Evolutionary conservation across 2,113 vertebrate genomes (phyloP), one percentile per base, ranked within the genome.

Genomic region (Oryzias melastigma): DNA sequence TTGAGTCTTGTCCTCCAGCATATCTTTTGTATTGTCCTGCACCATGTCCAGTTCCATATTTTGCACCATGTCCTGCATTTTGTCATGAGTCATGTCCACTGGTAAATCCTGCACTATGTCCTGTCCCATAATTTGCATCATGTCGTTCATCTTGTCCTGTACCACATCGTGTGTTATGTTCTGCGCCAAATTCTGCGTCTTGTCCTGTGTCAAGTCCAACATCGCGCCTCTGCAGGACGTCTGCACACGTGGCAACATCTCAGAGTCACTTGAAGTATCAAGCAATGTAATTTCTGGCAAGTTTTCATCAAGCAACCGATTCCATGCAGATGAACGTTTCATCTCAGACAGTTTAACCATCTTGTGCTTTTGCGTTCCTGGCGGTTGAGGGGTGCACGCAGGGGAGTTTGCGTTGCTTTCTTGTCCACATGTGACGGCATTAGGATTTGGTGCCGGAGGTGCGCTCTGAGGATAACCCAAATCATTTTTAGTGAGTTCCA

Each of bases 281-380:
- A 85, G 77, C 5, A 85, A 66, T 50, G 74, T 85, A 24, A 82
- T 84, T 55, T 85, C 83, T 51, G 64, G 58, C 20, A 70, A 83
- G 48, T 29, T 65, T 53, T 27, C 29, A 19, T 53, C 66, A 62
- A 65, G 14, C 35, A 59, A 27, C 57, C 22, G 7, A 54, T 40
- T 60, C n/a, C 17, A 40, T 19, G 40, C 14, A 12, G 18, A 52
- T 58, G 47, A 14, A 14, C 14, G 10, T 15, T 18, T 52, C 8
- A 17, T 58, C 6, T 69, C 29, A 44, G 44, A 48, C 10, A 25
- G 47, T 12, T 60, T 27, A 29, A 5, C n/a, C 14, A 35, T 65
- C 27, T 54, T 73, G 1, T 13, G 35, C 7, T 35, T 35, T 35
- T 35, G 35, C 10, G 35, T 12, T 35, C 10, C 35, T 35, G 35